Conservation (phyloP, 2,797 vertebrate species). For the Sternarchorhynchus goeldii region DNA sequence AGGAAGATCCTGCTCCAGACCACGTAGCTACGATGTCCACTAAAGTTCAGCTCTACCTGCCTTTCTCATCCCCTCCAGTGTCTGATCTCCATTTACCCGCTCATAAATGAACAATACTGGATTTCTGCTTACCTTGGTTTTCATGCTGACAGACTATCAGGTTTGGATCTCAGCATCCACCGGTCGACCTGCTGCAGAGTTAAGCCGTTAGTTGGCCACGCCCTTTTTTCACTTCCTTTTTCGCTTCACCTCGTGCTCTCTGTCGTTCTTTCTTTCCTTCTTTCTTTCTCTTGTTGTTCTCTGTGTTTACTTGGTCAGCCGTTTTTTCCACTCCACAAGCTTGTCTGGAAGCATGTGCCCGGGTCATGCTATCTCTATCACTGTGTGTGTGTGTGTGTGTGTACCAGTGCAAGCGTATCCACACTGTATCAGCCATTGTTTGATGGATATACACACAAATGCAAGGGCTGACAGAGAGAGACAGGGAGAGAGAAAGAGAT, state of each 20-base stretch:
- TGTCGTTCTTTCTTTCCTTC: neutral
- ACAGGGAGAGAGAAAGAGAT: neutral
- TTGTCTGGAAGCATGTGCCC: constrained; percentile 40
- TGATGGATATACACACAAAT: neutral
- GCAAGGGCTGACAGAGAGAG: no score
- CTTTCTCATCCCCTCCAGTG: neutral
- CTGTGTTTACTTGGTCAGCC: constrained; percentile 34
- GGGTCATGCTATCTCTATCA: constrained; percentile 25
- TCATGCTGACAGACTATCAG: constrained; percentile 3
- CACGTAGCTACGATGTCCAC: neutral
- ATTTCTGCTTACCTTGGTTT: constrained; percentile 25
- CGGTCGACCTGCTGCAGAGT: neutral
- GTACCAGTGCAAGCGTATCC: no score
- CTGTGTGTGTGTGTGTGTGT: constrained; percentile 20
- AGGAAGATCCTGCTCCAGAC: neutral
- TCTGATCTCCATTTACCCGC: neutral
- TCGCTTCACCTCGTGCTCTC: constrained; percentile 10
- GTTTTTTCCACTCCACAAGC: constrained; percentile 25
- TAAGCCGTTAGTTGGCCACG: constrained; percentile 21
- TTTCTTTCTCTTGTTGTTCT: neutral
- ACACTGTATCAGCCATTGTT: neutral
- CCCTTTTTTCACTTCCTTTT: constrained; percentile 29
- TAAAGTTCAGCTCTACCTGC: neutral
- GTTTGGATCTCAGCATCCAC: neutral
- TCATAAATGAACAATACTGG: neutral